These are phyloP conservation scores for Enteromius fasciolatus DNA, from an alignment of 2,797 vertebrate species.

Conservation along the genomic window DNA sequence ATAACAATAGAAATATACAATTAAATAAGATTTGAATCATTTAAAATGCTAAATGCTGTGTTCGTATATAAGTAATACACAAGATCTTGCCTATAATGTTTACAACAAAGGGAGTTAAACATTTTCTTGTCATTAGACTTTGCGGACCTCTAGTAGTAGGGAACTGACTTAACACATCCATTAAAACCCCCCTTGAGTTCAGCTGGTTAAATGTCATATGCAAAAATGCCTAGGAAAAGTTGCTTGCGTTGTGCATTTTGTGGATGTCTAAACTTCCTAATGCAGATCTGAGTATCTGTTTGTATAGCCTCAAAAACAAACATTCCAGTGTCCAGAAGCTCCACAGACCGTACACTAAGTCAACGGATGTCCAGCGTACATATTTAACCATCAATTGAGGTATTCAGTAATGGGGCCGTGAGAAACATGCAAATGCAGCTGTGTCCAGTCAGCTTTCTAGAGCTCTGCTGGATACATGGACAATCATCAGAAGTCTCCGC, in stretches of 20 bases:
- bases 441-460: constrained; percentile 13
- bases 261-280: background rate
- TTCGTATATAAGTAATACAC: background rate
- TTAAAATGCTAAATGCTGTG: background rate
- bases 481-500: constrained; percentile 44
- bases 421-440: constrained; percentile 6
- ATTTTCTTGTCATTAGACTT: background rate
- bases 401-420: constrained; percentile 1
- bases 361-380: background rate
- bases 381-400: constrained; percentile 13
- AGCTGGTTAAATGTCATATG: background rate
- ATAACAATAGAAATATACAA: background rate
- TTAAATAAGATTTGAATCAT: background rate
- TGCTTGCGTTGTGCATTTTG: background rate
- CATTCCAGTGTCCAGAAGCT: background rate
- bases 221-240: background rate
- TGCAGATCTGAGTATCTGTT: background rate
- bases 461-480: constrained; percentile 10
- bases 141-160: background rate
- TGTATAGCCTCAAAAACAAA: constrained; percentile 3
- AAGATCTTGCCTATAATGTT: background rate
- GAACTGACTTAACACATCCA: background rate
- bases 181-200: background rate
- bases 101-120: background rate
- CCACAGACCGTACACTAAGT: background rate